Conservation (phyloP, 2,113 vertebrate genomes). For the Pycnonotus jocosus region DNA sequence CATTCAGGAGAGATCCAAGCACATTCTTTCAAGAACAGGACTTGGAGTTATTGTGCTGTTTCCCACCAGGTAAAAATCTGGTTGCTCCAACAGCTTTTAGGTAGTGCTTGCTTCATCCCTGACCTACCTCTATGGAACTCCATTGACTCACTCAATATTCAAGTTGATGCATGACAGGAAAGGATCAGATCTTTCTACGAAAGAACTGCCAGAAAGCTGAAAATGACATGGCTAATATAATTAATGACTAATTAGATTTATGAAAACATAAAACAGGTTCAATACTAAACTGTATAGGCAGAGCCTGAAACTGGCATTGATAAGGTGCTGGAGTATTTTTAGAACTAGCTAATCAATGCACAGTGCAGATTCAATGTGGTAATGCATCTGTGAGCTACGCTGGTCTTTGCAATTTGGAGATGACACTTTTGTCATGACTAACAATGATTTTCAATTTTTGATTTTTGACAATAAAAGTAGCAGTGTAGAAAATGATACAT, state of each 20-base stretch:
- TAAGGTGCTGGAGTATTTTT: not conserved
- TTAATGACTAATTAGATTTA: not conserved
- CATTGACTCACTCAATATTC: not conserved
- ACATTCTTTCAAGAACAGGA: not conserved
- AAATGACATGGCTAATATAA: not conserved
- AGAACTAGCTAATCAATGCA: not conserved
- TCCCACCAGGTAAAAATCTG: not conserved
- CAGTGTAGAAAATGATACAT: not conserved
- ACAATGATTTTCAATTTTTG: not conserved
- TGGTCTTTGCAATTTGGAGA: not conserved
- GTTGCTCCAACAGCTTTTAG: not conserved
- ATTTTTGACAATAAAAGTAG: not conserved
- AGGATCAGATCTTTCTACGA: not conserved
- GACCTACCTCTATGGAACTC: not conserved
- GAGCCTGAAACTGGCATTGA: not conserved
- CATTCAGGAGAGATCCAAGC: not conserved
- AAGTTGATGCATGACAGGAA: not conserved
- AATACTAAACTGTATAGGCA: not conserved
- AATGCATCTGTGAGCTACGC: not conserved
- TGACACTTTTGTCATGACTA: not conserved
- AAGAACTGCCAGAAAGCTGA: not conserved
- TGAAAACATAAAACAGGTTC: not conserved
- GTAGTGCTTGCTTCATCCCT: not conserved
- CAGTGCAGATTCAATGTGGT: not conserved
- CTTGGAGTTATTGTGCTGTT: not conserved